Percentiles rank a stretch among this genome's conserved stretches.
These are phyloP conservation scores for Neoscelio sp. DNA, from an alignment of 2,888 invertebrate genomes.

Conservation along the genomic window DNA sequence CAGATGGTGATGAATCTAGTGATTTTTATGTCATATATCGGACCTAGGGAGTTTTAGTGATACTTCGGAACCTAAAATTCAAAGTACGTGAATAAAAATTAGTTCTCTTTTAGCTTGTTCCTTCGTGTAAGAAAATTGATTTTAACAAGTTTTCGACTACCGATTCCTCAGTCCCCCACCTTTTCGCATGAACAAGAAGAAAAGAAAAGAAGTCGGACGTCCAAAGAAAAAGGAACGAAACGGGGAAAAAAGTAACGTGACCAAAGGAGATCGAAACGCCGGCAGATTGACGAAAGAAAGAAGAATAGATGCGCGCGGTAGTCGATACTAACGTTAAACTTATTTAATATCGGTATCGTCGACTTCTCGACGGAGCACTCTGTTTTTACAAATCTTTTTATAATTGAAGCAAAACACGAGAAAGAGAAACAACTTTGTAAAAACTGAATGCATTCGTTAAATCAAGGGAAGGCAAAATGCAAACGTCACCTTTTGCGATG, in stretches of 20 bases:
- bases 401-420: conserved; percentile 31
- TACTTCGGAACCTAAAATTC: too few relatives aligned
- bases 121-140: conserved; percentile 58
- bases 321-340: conserved; percentile 62
- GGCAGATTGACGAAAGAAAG: conserved; percentile 45
- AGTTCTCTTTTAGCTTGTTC: conserved; percentile 21
- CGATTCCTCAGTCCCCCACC: conserved; percentile 25
- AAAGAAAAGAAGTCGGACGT: conserved; percentile 53
- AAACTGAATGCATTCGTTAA: conserved; percentile 29
- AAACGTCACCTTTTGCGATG: background rate
- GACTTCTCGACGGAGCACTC: conserved; percentile 15
- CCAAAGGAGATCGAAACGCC: conserved; percentile 55
- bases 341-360: conserved; percentile 56
- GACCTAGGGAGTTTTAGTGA: too few relatives aligned
- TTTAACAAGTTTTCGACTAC: conserved; percentile 65
- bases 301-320: conserved; percentile 56
- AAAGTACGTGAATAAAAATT: too few relatives aligned
- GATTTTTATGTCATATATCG: too few relatives aligned
- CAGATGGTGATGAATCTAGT: too few relatives aligned
- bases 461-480: background rate
- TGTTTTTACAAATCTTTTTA: conserved; percentile 52
- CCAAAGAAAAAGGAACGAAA: conserved; percentile 45
- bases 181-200: conserved; percentile 41
- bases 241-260: conserved; percentile 34
- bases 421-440: conserved; percentile 24